Evolutionary conservation across 2,888 invertebrate genomes (phyloP).

Genomic region (Tupiocoris notatus): DNA sequence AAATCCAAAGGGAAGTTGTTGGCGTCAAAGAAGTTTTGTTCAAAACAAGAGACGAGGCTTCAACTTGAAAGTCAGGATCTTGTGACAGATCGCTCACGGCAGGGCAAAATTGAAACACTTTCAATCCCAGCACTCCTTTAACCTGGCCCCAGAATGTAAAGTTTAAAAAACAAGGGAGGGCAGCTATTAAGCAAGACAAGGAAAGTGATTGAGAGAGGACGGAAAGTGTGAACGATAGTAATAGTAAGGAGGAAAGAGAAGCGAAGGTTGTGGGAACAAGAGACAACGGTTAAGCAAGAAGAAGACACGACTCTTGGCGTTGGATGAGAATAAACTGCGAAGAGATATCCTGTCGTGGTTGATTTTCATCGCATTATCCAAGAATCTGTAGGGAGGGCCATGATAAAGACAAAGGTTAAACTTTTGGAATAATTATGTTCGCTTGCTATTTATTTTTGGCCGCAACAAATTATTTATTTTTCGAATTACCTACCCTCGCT

Average conservation of each 20-base stretch:
- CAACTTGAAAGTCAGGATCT: neutral
- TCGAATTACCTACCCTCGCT: neutral
- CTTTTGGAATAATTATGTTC: constrained; percentile 29
- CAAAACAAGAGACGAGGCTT: neutral
- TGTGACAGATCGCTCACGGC: neutral
- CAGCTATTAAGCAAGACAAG: neutral
- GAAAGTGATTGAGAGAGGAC: neutral
- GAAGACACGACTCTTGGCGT: no score
- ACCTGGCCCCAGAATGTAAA: neutral
- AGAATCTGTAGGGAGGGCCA: neutral
- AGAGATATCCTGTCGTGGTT: neutral
- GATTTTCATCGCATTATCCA: constrained; percentile 37
- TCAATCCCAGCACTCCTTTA: neutral
- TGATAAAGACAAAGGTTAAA: constrained; percentile 31
- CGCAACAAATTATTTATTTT: constrained; percentile 33
- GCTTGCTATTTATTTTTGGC: constrained; percentile 32
- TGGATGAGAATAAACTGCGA: neutral
- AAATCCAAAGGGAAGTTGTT: neutral
- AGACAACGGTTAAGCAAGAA: no score
- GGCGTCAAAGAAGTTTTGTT: neutral
- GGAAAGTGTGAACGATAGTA: neutral
- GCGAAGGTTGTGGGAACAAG: neutral
- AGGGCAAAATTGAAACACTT: neutral
- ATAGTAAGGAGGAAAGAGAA: neutral
- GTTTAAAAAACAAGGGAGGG: neutral